phyloP scores from a whole-genome alignment of 2,888 invertebrate genomes.

The Drosophila paranaensis region DNA sequence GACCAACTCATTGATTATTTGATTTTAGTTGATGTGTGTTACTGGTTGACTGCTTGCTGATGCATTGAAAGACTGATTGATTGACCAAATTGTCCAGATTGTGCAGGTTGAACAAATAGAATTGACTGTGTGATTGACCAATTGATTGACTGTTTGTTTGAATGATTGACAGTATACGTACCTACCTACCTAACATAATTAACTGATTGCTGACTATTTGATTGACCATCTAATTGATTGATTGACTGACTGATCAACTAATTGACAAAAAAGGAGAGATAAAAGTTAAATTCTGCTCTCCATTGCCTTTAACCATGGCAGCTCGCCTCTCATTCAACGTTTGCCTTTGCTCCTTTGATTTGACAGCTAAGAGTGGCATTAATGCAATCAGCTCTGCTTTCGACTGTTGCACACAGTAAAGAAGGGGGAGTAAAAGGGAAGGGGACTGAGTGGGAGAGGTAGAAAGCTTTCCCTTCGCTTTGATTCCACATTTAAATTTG shows the following conservation, averaged over 20 bases:
- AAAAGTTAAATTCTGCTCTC: background rate
- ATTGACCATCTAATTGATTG: background rate
- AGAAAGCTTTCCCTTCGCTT: background rate
- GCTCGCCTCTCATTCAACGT: background rate
- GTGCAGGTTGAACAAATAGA: too few relatives aligned
- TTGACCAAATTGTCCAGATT: too few relatives aligned
- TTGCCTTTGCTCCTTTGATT: background rate
- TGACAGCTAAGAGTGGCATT: background rate
- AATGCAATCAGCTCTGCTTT: conserved; percentile 1
- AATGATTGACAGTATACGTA: too few relatives aligned
- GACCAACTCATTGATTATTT: background rate
- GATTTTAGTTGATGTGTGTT: too few relatives aligned
- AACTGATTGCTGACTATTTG: background rate
- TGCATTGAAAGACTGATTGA: too few relatives aligned
- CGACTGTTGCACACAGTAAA: background rate
- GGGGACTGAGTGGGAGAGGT: background rate
- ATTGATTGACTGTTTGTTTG: background rate
- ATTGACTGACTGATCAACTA: too few relatives aligned
- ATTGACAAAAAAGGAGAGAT: background rate
- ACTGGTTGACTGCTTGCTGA: too few relatives aligned
- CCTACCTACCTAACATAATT: too few relatives aligned
- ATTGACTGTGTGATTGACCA: too few relatives aligned
- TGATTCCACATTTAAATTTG: conserved; percentile 3
- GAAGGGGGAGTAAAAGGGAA: background rate
- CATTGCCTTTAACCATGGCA: background rate